Conservation (phyloP, 2,888 invertebrate genomes). For the Mythimna ferrago region DNA sequence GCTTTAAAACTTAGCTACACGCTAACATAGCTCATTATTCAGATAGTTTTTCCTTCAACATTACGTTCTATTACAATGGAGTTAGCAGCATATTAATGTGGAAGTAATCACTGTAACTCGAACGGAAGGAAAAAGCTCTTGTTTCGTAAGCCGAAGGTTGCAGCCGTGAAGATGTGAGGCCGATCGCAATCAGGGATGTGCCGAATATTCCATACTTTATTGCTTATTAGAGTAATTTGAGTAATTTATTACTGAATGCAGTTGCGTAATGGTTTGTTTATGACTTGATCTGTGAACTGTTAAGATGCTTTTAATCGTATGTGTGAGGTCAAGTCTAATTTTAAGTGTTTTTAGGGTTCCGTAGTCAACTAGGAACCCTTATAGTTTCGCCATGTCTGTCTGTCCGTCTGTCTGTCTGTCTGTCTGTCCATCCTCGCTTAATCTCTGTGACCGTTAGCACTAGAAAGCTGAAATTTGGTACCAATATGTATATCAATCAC, state of each 20-base stretch:
- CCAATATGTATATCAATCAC: too few species aligned
- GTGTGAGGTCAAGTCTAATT: conserved; percentile 35
- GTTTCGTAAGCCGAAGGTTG: conserved; percentile 76
- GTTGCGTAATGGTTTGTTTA: conserved; percentile 52
- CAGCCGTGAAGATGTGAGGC: conserved; percentile 74
- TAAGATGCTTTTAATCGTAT: conserved; percentile 42
- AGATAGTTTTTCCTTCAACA: conserved; percentile 56
- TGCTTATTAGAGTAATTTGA: conserved; percentile 40
- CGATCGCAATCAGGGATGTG: conserved; percentile 69
- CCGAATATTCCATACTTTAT: conserved; percentile 60
- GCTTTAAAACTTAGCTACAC: conserved; percentile 37
- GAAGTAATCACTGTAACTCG: conserved; percentile 61
- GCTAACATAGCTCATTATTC: conserved; percentile 32
- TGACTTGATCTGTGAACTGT: conserved; percentile 25
- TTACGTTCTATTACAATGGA: conserved; percentile 68
- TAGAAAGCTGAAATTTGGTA: too few species aligned
- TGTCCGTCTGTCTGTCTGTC: too few species aligned
- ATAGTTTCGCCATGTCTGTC: too few species aligned
- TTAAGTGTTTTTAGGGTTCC: too few species aligned
- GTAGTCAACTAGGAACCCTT: too few species aligned
- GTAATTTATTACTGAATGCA: conserved; percentile 47
- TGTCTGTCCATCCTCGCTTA: too few species aligned
- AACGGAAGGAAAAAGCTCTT: conserved; percentile 82
- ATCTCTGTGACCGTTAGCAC: too few species aligned
- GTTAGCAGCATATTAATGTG: conserved; percentile 57